A percentile compares a stretch with the other conserved stretches of the same genome.
Conservation (phyloP, 1,140 invertebrate genomes). For the Aphis gossypii region DNA sequence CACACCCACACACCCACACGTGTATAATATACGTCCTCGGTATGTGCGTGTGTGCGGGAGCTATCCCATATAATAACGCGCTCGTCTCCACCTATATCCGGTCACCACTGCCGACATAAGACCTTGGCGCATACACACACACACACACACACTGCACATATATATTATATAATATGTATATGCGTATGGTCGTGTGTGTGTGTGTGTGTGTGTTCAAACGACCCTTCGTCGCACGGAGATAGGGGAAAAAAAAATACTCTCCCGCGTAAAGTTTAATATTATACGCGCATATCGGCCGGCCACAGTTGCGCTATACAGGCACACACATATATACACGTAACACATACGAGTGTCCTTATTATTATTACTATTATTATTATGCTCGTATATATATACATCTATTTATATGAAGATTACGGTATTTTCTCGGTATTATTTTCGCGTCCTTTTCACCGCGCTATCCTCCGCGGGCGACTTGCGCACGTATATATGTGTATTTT, state of each 20-base stretch:
- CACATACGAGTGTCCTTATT: not conserved
- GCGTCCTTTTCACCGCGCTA: not conserved
- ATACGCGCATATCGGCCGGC: slow-evolving; percentile 44
- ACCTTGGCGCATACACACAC: not conserved
- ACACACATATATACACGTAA: not conserved
- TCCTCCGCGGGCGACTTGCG: not conserved
- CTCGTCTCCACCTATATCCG: slow-evolving; percentile 43
- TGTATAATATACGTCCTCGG: not conserved
- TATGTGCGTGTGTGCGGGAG: not conserved
- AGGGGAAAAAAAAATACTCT: slow-evolving; percentile 10
- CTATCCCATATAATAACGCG: not conserved
- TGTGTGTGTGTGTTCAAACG: not conserved
- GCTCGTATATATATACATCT: not conserved
- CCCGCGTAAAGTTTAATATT: slow-evolving; percentile 23
- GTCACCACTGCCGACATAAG: slow-evolving; percentile 14
- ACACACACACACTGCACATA: not conserved
- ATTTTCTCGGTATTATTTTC: slow-evolving; percentile 15
- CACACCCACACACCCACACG: not conserved
- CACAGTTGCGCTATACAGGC: not conserved
- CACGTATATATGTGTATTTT: not conserved
- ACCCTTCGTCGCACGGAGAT: slow-evolving; percentile 5
- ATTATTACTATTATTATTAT: not conserved
- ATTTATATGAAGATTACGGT: not conserved
- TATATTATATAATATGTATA: too few species aligned
- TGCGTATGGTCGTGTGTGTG: not conserved